Evolutionary conservation across 2,113 vertebrate genomes (phyloP).

Genomic region (Anoplopoma fimbria): DNA sequence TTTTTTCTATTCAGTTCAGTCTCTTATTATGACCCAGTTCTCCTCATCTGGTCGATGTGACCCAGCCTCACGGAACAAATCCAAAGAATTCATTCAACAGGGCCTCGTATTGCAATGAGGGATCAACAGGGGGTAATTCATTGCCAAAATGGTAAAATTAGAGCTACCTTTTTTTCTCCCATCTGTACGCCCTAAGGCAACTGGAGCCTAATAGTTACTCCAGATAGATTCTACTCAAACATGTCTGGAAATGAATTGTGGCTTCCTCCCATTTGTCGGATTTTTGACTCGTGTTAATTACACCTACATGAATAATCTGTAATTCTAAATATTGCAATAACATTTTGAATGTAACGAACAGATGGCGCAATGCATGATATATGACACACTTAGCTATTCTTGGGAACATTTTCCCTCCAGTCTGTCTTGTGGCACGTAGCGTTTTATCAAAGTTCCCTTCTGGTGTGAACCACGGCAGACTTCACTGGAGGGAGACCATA

Average conservation of each 20-base stretch:
- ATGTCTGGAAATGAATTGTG: slow-evolving; percentile 69
- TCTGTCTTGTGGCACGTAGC: slow-evolving; percentile 72
- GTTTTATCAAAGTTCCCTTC: slow-evolving; percentile 77
- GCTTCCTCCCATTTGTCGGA: slow-evolving; percentile 77
- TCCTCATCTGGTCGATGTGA: slow-evolving; percentile 49
- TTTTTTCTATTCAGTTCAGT: slow-evolving; percentile 37
- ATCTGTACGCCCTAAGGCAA: slow-evolving; percentile 69
- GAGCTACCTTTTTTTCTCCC: slow-evolving; percentile 58
- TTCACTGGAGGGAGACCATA: slow-evolving; percentile 45
- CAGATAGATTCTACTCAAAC: slow-evolving; percentile 76
- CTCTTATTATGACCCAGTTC: slow-evolving; percentile 53
- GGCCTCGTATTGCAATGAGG: slow-evolving; percentile 34
- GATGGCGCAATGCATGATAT: slow-evolving; percentile 81
- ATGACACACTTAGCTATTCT: slow-evolving; percentile 84
- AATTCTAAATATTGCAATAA: slow-evolving; percentile 84
- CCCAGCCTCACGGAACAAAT: slow-evolving; percentile 34
- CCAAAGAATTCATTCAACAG: slow-evolving; percentile 44
- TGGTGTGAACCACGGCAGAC: slow-evolving; percentile 60
- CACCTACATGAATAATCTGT: slow-evolving; percentile 80
- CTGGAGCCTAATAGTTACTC: slow-evolving; percentile 76
- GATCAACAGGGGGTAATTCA: slow-evolving; percentile 66
- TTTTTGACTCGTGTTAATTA: slow-evolving; percentile 79
- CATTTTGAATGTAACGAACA: slow-evolving; percentile 81
- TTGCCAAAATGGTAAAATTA: slow-evolving; percentile 78
- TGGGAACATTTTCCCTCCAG: slow-evolving; percentile 80